These are phyloP conservation scores for Bostrychus sinensis DNA, from an alignment of 2,113 vertebrate genomes.

Conservation along the genomic window DNA sequence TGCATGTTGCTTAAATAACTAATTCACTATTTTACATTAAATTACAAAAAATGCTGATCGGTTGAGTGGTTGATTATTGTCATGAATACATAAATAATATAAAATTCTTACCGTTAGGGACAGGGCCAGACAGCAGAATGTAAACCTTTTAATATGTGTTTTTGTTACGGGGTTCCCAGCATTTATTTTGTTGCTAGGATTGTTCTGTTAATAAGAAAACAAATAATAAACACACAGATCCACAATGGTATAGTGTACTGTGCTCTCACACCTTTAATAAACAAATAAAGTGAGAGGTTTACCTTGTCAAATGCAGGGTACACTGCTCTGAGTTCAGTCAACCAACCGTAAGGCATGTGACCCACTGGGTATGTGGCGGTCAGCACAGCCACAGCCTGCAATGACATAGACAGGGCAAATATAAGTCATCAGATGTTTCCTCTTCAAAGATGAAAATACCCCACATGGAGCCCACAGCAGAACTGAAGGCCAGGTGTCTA, in stretches of 20 bases:
- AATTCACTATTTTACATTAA: too few relatives aligned
- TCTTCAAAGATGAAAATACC: slow-evolving; percentile 32
- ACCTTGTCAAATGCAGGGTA: slow-evolving; percentile 99
- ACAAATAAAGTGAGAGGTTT: slow-evolving; percentile 21
- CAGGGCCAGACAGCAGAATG: slow-evolving; percentile 90
- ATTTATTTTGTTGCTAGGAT: slow-evolving; percentile 91
- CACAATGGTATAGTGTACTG: too few relatives aligned
- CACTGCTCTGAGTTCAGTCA: slow-evolving; percentile 95
- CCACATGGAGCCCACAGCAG: background rate
- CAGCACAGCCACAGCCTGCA: slow-evolving; percentile 93
- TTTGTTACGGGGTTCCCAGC: slow-evolving; percentile 81
- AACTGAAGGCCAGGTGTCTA: slow-evolving; percentile 30
- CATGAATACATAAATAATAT: background rate
- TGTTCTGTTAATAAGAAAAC: slow-evolving; percentile 82
- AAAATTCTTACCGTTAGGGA: slow-evolving; percentile 91
- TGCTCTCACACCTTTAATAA: background rate
- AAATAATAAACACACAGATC: background rate
- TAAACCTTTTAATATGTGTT: slow-evolving; percentile 94
- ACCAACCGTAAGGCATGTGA: slow-evolving; percentile 98
- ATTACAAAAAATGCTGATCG: background rate
- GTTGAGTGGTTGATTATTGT: too few relatives aligned
- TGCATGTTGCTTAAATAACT: too few relatives aligned
- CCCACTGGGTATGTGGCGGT: slow-evolving; percentile 98
- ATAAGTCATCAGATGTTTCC: slow-evolving; percentile 19
- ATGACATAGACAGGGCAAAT: slow-evolving; percentile 44